Percentiles rank a stretch among this genome's conserved stretches.
These are phyloP conservation scores for Puffinus mauretanicus DNA, from an alignment of 2,113 vertebrate species.

Conservation along the genomic window DNA sequence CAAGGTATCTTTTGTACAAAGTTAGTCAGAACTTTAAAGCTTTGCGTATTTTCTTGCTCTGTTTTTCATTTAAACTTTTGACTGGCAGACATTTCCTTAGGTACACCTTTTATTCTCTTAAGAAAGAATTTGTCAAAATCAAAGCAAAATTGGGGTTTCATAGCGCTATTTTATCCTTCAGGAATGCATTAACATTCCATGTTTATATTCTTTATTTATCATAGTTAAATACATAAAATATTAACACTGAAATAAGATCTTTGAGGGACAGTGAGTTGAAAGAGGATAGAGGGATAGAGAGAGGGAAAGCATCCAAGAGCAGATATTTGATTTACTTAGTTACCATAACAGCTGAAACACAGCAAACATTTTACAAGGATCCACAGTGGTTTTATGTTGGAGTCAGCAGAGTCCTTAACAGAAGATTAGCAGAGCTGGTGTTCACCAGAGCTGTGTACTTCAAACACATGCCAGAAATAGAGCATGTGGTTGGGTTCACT, in stretches of 20 bases:
- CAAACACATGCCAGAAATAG: neutral
- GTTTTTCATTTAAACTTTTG: constrained; percentile 37
- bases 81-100: neutral
- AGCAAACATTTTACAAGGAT: neutral
- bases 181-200: constrained; percentile 11
- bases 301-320: constrained; percentile 19
- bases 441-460: neutral
- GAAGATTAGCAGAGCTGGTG: neutral
- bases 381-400: neutral
- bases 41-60: neutral
- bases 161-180: constrained; percentile 1
- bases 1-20: neutral
- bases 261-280: constrained; percentile 7
- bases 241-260: constrained; percentile 39
- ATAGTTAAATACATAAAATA: constrained; percentile 4
- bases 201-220: constrained; percentile 47
- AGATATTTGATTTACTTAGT: constrained; percentile 12
- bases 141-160: neutral
- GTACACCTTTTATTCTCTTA: constrained; percentile 13
- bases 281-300: neutral
- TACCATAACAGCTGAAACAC: neutral
- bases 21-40: neutral
- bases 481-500: neutral
- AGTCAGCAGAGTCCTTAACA: neutral
- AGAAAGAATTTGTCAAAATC: constrained; percentile 25